phyloP scores from a whole-genome alignment of 2,888 invertebrate species.

The Dasypogon diadema region DNA sequence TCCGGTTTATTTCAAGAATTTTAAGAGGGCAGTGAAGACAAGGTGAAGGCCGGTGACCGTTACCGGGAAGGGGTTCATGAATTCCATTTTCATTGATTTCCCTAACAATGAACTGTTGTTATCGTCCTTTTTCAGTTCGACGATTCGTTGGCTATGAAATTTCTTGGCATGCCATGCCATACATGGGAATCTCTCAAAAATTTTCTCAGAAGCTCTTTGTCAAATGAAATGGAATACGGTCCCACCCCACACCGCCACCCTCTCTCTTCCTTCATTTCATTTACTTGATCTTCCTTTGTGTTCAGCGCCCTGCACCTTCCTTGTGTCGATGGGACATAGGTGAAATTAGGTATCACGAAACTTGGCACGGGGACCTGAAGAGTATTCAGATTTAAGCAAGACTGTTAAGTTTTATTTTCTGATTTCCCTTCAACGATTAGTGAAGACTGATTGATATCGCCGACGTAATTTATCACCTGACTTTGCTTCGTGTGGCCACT shows the following conservation, averaged over 20 bases:
- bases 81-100: background rate
- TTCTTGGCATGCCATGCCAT: background rate
- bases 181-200: background rate
- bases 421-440: background rate
- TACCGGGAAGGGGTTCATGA: background rate
- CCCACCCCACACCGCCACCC: background rate
- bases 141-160: no score
- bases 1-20: no score
- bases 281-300: background rate
- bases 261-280: background rate
- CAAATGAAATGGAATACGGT: background rate
- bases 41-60: background rate
- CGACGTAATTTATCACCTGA: constrained; percentile 26
- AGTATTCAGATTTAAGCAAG: no score
- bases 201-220: background rate
- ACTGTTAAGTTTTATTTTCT: no score
- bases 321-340: no score
- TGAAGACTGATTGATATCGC: constrained; percentile 24
- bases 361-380: no score
- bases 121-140: background rate
- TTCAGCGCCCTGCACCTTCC: no score
- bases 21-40: background rate
- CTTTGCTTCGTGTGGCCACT: constrained; percentile 15
- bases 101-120: background rate
- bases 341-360: no score